phyloP scores from a whole-genome alignment of 2,888 invertebrate genomes.

The Lasioglossum figueresi region DNA sequence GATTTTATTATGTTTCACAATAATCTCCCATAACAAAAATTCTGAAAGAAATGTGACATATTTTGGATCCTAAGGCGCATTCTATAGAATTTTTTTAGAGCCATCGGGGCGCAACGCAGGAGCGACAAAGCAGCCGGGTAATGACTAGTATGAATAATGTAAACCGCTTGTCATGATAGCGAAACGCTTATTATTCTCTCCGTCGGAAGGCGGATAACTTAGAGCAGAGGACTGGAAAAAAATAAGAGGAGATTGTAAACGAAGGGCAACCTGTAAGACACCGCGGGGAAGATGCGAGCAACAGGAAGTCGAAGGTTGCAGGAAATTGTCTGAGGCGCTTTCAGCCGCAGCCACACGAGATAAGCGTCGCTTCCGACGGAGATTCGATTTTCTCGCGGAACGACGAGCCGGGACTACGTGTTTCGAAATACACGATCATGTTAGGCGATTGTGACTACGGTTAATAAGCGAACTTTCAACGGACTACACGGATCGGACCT shows the following conservation, averaged over 20 bases:
- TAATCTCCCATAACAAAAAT: too few relatives aligned
- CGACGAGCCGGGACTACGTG: slow-evolving; percentile 21
- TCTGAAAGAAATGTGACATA: too few relatives aligned
- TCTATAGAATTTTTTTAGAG: neutral
- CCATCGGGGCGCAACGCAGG: neutral
- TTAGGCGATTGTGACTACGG: slow-evolving; percentile 34
- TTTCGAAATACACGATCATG: slow-evolving; percentile 41
- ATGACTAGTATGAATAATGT: slow-evolving; percentile 67
- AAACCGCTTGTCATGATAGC: slow-evolving; percentile 54
- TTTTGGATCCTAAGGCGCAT: too few relatives aligned
- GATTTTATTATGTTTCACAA: too few relatives aligned
- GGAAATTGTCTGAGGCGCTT: slow-evolving; percentile 50
- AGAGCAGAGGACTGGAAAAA: neutral
- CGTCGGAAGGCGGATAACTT: slow-evolving; percentile 23
- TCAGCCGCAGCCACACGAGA: slow-evolving; percentile 39
- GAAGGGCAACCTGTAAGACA: slow-evolving; percentile 5
- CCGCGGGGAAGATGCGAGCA: slow-evolving; percentile 18
- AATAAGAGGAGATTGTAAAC: neutral
- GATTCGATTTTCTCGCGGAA: slow-evolving; percentile 53
- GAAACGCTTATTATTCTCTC: slow-evolving; percentile 56
- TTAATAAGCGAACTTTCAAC: slow-evolving; percentile 55
- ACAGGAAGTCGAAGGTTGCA: slow-evolving; percentile 43
- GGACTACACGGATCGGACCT: slow-evolving; percentile 8
- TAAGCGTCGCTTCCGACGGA: slow-evolving; percentile 40
- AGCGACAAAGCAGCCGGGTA: slow-evolving; percentile 38